A percentile compares a stretch with the other conserved stretches of the same genome.
Conservation (phyloP, 2,888 invertebrate genomes). For the Drosophila yooni region DNA sequence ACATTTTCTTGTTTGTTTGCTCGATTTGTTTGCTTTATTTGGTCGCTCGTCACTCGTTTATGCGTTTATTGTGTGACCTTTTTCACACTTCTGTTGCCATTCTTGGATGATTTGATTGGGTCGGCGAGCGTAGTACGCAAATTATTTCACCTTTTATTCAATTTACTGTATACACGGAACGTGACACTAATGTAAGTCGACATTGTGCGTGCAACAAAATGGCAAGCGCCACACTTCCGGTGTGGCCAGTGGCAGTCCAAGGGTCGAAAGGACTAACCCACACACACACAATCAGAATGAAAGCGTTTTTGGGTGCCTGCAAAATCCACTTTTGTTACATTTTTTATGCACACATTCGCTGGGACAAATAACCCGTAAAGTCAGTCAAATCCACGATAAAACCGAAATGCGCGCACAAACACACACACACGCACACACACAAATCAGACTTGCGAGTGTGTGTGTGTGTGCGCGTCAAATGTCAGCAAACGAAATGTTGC, state of each 20-base stretch:
- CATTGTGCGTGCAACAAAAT: constrained; percentile 23
- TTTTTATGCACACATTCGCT: constrained; percentile 73
- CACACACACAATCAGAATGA: constrained; percentile 24
- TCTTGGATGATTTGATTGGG: constrained; percentile 26
- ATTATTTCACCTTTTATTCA: constrained; percentile 75
- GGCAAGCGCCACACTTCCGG: constrained; percentile 53
- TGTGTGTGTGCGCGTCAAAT: constrained; percentile 47
- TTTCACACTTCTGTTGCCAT: constrained; percentile 62
- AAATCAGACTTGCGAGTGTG: not conserved
- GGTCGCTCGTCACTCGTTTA: constrained; percentile 47
- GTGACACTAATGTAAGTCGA: constrained; percentile 44
- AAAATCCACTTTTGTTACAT: constrained; percentile 70
- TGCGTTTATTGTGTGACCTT: constrained; percentile 39
- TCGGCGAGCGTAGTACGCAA: constrained; percentile 54
- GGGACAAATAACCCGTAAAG: constrained; percentile 74
- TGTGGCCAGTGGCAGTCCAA: constrained; percentile 14
- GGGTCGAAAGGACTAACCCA: constrained; percentile 9
- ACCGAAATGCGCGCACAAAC: constrained; percentile 49
- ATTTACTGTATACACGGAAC: constrained; percentile 61
- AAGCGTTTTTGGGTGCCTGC: constrained; percentile 35
- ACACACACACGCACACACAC: constrained; percentile 13
- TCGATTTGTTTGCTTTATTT: constrained; percentile 8
- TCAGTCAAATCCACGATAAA: constrained; percentile 67
- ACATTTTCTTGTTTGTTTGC: constrained; percentile 2
- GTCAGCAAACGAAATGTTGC: constrained; percentile 60